Evolutionary conservation across 2,888 invertebrate species (phyloP), one percentile per base, ranked within the genome.

Genomic region (Lithosia quadra): DNA sequence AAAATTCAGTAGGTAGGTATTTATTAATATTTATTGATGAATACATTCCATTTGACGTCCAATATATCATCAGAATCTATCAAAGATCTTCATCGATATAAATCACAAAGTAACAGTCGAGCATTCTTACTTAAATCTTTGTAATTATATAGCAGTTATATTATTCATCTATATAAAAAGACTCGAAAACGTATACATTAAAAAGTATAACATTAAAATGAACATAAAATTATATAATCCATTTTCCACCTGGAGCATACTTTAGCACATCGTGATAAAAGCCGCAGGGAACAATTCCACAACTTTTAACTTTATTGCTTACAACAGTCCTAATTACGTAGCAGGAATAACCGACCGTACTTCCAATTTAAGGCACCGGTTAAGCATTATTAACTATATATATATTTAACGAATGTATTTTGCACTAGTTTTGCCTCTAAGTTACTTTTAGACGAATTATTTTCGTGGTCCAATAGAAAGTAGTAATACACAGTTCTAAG

Each of bases 261-360:
- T 77, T 71, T 70, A 70, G 65, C 71, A 77, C 73, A 73, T 75
- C 67, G 75, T 68, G 70, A 80, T 79, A 72, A 80, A 83, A 81
- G 74, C 85, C 82, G 67, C 69, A 56, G 86, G 83, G 86, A 81
- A 81, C 84, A 74, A 86, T 85, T 86, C 74, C 72, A 70, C 78
- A 84, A 85, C 77, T 86, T 84, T 80, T 72, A 84, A 85, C 79
- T 84, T 85, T 85, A 85, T 85, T 79, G 83, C 84, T 80, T 83
- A 84, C 84, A 82, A 80, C 80, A 82, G 81, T 81, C 77, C 78
- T 84, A 84, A 85, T 85, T 82, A 85, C 82, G 68, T 68, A 73
- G 36, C 70, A 70, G 73, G 80, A 68, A 80, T 79, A 75, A 73
- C 71, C 75, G 69, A 79, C 68, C 76, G 66, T 82, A 78, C 76